Conservation (phyloP, 2,113 vertebrate genomes). For the Elachura formosa region DNA sequence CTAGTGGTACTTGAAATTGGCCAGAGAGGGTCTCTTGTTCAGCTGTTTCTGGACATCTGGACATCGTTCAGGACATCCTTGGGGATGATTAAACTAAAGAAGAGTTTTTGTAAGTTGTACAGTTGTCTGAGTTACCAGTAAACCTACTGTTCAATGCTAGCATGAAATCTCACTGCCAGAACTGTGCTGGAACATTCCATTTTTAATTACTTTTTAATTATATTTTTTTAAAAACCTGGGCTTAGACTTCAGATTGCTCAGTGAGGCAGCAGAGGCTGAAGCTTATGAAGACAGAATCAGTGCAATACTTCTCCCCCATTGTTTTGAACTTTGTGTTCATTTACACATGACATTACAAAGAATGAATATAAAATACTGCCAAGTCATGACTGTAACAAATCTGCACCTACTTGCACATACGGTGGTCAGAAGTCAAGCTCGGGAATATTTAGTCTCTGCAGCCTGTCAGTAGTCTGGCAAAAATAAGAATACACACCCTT, state of each 20-base stretch:
- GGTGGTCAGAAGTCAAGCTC: neutral
- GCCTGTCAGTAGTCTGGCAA: neutral
- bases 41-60: neutral
- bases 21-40: neutral
- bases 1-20: neutral
- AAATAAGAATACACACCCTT: neutral
- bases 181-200: neutral
- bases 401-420: neutral
- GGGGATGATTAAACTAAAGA: neutral
- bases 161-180: neutral
- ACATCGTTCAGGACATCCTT: neutral
- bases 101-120: neutral
- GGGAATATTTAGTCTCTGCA: neutral
- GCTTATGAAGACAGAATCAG: neutral
- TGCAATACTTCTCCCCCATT: neutral
- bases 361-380: neutral
- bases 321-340: neutral
- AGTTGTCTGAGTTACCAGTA: neutral
- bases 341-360: neutral
- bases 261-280: neutral
- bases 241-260: neutral
- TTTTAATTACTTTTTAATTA: neutral
- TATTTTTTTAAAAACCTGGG: neutral
- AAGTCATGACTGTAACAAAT: neutral
- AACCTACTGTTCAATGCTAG: neutral